Conservation (phyloP, 92 coral and sea anemone genomes). For the Epizoanthus rinbou region DNA sequence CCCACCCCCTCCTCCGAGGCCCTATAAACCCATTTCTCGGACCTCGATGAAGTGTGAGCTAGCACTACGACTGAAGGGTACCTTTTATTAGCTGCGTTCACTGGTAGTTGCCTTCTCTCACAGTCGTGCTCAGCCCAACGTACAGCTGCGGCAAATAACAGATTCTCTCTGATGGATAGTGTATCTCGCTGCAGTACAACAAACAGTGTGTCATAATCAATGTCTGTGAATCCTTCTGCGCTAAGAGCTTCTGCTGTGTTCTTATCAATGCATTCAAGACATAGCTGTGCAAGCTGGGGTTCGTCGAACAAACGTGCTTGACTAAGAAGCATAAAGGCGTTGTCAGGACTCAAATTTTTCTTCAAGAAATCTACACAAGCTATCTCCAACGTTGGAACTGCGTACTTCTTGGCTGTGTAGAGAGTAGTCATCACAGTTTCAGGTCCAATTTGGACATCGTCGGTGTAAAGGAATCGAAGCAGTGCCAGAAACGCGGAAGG, state of each 20-base stretch:
- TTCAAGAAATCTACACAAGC: slow-evolving; percentile 97
- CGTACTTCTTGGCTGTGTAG: slow-evolving; percentile 97
- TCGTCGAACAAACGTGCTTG: slow-evolving; percentile 97
- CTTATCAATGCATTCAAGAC: slow-evolving; percentile 94
- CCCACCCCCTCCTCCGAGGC: background rate
- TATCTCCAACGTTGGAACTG: slow-evolving; percentile 91
- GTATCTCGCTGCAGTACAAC: slow-evolving; percentile 95
- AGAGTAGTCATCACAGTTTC: slow-evolving; percentile 99
- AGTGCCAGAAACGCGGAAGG: slow-evolving; percentile 86
- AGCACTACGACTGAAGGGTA: background rate
- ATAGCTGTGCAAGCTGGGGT: slow-evolving; percentile 85
- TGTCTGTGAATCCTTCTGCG: slow-evolving; percentile 97
- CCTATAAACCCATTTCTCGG: background rate
- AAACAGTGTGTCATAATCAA: slow-evolving; percentile 85
- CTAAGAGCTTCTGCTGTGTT: slow-evolving; percentile 86
- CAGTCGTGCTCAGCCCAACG: slow-evolving; percentile 98
- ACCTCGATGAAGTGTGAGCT: background rate
- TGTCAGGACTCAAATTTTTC: slow-evolving; percentile 92
- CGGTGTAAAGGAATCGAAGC: slow-evolving; percentile 93
- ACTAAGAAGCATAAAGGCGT: slow-evolving; percentile 95
- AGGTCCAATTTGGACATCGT: slow-evolving; percentile 94
- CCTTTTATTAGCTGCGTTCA: slow-evolving; percentile 84
- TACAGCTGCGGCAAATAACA: slow-evolving; percentile 77
- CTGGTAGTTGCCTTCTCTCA: slow-evolving; percentile 72
- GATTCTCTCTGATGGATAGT: slow-evolving; percentile 84